Base-by-base conservation (phyloP, 2,113 vertebrate genomes). In the Tragelaphus scriptus region DNA sequence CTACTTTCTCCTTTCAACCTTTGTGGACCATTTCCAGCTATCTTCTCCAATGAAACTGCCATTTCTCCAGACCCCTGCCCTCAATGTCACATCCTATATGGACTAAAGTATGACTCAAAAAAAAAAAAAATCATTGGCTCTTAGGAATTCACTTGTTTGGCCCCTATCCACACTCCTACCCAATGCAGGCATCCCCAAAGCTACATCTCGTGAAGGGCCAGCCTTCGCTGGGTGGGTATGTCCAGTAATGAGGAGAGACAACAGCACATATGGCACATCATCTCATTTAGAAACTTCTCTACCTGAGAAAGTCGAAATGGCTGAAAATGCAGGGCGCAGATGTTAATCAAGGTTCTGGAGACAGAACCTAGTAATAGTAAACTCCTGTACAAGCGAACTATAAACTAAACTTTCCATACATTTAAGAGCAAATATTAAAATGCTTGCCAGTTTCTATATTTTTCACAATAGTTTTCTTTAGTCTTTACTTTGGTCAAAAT, bases 361-460 rank as follows among this genome's bases (percentile, higher is more conserved):
- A 82, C 7, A 56, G 55, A 88, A 88, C 65, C 79, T 16, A 93
- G 25, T 44, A 56, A 85, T 2, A 51, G 2, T 32, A 77, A 44
- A 95, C 47, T 75, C 82, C 47, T 30, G 36, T 1, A 7, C 28
- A 65, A 71, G 17, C 44, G 58, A 82, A 53, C 58, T 51, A 56
- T n/a, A 40, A 59, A 26, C 25, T n/a, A 15, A 55, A 82, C 77
- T 81, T 90, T 51, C 77, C 11, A 90, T n/a, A 95, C 14, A 63
- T 59, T 94, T 79, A 85, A 89, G 91, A 87, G 55, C 28, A 91
- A 96, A 71, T 47, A 80, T 32, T 55, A 88, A 88, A 84, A 40
- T 61, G 17, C 6, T 26, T 53, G 10, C 13, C 58, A 88, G 53
- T 68, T 77, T 94, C 47, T 87, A 0, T 30, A 30, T n/a, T 87